Evolutionary conservation across 2,888 invertebrate species (phyloP), one percentile per base, ranked within the genome.

Genomic region (Cancer borealis): DNA sequence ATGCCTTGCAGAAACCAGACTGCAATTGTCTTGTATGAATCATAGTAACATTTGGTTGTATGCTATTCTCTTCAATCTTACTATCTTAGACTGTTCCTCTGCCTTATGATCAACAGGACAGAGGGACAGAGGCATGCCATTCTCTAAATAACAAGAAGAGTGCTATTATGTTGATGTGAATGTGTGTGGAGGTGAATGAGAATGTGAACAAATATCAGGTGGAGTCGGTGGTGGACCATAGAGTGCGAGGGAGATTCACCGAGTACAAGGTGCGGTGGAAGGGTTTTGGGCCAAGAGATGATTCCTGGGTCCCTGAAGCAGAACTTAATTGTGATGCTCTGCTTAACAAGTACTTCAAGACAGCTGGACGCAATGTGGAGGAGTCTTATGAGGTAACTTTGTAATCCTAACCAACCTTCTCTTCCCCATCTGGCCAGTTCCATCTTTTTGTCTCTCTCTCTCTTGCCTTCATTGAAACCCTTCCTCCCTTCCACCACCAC

Each of bases 251-350:
- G 30, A 92, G 93, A 26, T 94, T 93, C 92, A 95, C 94, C 45
- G 95, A 95, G 92, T 95, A 95, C 92, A 95, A 94, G 90, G 93
- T 95, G 21, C 91, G 95, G 45, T 95, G 95, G 95, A 95, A 95
- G 84, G 93, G 94, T 12, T 94, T 92, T 88, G 93, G 93, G 0
- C 91, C 95, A 21, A n/a, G 88, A 66, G 92, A 95, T 60, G 95
- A 95, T 60, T 91, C 92, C 5, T 95, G 95, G 95, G 30, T 95
- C 8, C 84, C 94, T 46, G 95, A 95, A 46, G 91, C 91, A 46
- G 92, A 95, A 26, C 92, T 95, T 26, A 95, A 93, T 66, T 95
- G 95, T 94, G 92, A 93, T 79, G 39, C 12, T 54, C 94, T 95
- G n/a, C 92, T 95, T 14, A 94, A 94, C 87, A 89, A 94, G 45